Percentiles rank a stretch among this genome's conserved stretches.
Conservation (phyloP, 2,113 vertebrate genomes). For the Daubentonia madagascariensis region DNA sequence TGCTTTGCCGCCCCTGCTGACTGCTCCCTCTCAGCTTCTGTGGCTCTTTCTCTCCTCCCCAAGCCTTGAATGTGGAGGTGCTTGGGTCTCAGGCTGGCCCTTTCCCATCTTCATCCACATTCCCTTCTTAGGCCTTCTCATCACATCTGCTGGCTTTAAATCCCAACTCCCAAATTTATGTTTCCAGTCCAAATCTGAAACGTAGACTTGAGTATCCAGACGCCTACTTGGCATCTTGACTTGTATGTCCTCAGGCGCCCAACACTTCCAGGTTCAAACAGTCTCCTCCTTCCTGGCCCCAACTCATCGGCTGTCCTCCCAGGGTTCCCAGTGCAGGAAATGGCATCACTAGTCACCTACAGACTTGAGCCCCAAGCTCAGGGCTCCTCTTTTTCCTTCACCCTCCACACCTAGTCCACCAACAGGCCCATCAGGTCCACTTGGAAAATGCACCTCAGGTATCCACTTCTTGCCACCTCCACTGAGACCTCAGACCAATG, state of each 20-base stretch:
- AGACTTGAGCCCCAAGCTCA: background rate
- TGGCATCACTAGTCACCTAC: accelerated
- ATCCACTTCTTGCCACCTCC: accelerated
- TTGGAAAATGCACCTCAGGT: accelerated
- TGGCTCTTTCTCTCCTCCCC: background rate
- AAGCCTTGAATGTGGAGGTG: background rate
- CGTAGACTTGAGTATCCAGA: background rate
- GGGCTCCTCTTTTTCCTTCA: background rate
- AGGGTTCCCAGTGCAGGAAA: background rate
- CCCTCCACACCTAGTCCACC: no score
- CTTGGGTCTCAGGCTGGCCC: background rate
- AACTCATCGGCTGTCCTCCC: background rate
- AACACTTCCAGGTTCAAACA: background rate
- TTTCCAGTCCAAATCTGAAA: background rate
- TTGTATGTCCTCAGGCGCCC: background rate
- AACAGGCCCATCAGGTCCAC: accelerated
- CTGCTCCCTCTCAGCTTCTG: no score
- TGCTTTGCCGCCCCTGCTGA: background rate
- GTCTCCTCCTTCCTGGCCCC: background rate
- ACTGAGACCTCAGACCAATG: accelerated
- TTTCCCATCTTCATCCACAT: background rate
- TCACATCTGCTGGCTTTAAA: background rate
- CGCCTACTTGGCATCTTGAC: background rate
- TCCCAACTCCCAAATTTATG: background rate
- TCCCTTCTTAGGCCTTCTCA: background rate